Evolutionary conservation across 2,888 invertebrate species (phyloP), one percentile per base, ranked within the genome.

Genomic region (Habrosyne pyritoides): DNA sequence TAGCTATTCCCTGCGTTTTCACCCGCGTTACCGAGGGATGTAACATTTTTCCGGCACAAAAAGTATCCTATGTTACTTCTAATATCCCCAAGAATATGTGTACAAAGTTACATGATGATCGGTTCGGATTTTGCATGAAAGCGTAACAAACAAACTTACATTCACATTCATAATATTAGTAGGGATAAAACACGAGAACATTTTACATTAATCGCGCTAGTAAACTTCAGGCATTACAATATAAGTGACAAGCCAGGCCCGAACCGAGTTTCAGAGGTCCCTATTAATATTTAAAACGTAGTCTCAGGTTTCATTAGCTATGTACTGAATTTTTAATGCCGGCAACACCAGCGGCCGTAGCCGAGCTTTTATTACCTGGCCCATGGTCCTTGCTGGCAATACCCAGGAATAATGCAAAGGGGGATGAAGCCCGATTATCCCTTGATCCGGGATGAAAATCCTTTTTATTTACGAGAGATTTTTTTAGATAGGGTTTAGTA

Each of bases 301-400:
- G 66, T 60, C 66, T 71, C 71, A 69, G 71, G 69, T 68, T 77
- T 77, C 77, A 81, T 81, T 81, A 83, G 73, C 73, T 55, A 21
- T 28, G 54, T 33, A 14, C 51, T 83, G 77, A 80, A 84, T 80
- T 67, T 77, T 83, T 83, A 75, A 83, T 75, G 66, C 58, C 54
- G 53, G 60, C 57, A 67, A 61, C 60, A 59, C 55, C 57, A 57
- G 55, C 57, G 12, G 10, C 33, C 52, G 55, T 62, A 59, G 59
- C 47, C 48, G 49, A 48, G 46, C 57, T 56, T 59, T 54, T 56
- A 55, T 56, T 59, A 57, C 55, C 58, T 57, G 18, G 50, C 51
- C 48, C 18, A 18, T 18, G 10, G 18, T 18, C 42, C 42, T 42
- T 42, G 33, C 6, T 33, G 42, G 14, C 8, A 42, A 42, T 42